These are phyloP conservation scores for Oligia latruncula DNA, from an alignment of 2,888 invertebrate species.

Conservation along the genomic window DNA sequence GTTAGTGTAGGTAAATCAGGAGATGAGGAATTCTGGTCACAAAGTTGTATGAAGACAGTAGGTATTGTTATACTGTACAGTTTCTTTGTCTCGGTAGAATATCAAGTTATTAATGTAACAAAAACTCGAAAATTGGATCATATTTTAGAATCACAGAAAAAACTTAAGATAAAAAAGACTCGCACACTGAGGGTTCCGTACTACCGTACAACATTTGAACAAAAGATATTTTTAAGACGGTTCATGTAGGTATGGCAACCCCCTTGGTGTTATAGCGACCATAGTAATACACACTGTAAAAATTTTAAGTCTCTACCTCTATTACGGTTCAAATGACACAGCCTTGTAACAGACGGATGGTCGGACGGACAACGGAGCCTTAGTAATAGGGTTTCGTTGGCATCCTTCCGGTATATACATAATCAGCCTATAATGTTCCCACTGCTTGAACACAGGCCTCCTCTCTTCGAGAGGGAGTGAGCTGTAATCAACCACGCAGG, in stretches of 20 bases:
- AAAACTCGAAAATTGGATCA: neutral
- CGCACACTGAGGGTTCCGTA: neutral
- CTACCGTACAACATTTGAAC: neutral
- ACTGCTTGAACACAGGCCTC: no score
- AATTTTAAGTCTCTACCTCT: neutral
- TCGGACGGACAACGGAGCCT: neutral
- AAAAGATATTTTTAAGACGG: neutral
- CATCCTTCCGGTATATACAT: neutral
- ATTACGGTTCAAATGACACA: neutral
- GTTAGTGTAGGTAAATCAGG: constrained; percentile 50
- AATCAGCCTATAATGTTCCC: no score
- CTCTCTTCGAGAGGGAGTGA: no score
- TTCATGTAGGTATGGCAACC: neutral
- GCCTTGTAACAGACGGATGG: neutral
- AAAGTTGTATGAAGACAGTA: neutral
- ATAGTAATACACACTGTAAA: neutral
- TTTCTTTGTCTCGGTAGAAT: neutral
- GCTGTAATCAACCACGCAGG: no score
- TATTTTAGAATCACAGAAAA: neutral
- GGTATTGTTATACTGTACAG: neutral
- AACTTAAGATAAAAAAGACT: no score
- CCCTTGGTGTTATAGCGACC: neutral
- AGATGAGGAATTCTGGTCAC: constrained; percentile 4
- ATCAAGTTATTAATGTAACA: no score
- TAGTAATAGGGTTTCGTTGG: neutral